A percentile compares a stretch with the other conserved stretches of the same genome.
Evolutionary conservation across 2,888 invertebrate species (phyloP).

Genomic region (Melikaiella ostensackeni): DNA sequence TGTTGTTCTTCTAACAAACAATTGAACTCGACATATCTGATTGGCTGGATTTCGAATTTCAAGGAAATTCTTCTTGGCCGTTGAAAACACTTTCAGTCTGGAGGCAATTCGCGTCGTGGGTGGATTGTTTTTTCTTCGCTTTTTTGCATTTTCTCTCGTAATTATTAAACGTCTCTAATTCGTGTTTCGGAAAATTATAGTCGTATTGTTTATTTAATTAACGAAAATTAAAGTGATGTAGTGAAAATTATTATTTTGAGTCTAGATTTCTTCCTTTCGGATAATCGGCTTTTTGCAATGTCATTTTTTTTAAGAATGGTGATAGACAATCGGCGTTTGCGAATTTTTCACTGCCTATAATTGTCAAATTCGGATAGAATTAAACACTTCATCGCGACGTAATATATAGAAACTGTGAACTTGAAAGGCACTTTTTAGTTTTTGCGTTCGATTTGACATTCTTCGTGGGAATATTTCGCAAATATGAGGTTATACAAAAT

Average conservation of each 20-base stretch:
- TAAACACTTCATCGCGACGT: not conserved
- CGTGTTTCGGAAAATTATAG: not conserved
- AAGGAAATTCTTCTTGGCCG: not conserved
- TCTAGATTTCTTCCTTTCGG: not conserved
- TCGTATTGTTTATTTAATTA: not conserved
- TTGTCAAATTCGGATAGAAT: not conserved
- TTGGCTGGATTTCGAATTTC: not conserved
- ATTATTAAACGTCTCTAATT: not conserved
- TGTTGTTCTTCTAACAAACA: not conserved
- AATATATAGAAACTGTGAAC: too few relatives aligned
- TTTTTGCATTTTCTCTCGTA: not conserved
- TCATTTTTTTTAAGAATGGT: not conserved
- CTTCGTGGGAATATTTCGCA: too few relatives aligned
- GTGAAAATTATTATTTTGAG: not conserved
- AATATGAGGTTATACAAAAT: not conserved
- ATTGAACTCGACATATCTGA: not conserved
- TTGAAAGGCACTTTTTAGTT: not conserved
- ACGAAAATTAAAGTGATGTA: not conserved
- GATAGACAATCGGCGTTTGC: not conserved
- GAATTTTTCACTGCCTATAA: not conserved
- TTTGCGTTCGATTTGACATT: too few relatives aligned
- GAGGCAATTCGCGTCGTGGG: not conserved
- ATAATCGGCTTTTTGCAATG: not conserved
- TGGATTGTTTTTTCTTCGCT: not conserved
- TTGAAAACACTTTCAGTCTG: not conserved